Evolutionary conservation across 2,888 invertebrate species (phyloP).

Genomic region (Agapostemon virescens): DNA sequence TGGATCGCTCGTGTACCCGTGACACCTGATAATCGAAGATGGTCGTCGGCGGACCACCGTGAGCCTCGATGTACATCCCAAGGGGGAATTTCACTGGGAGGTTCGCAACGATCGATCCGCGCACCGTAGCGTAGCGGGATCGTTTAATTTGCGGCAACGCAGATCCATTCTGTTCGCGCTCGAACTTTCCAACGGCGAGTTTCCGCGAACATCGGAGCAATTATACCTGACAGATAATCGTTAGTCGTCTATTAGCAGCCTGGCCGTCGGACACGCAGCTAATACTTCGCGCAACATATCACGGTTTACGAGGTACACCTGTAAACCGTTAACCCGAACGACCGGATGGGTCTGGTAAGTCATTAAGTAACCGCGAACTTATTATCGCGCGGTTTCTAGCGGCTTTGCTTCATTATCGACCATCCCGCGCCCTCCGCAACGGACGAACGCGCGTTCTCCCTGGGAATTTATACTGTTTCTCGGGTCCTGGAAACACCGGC

Average conservation of each 20-base stretch:
- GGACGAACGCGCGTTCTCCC: background rate
- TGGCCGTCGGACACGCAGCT: conserved; percentile 30
- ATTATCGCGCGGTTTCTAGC: conserved; percentile 38
- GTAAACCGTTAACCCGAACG: conserved; percentile 33
- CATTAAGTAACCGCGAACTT: conserved; percentile 34
- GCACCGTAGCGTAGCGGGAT: conserved; percentile 16
- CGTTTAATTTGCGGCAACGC: conserved; percentile 56
- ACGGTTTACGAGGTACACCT: conserved; percentile 43
- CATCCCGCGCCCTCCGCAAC: background rate
- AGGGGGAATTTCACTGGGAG: conserved; percentile 12
- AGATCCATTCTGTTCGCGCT: conserved; percentile 11
- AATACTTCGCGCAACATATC: conserved; percentile 27
- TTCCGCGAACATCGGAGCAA: conserved; percentile 46
- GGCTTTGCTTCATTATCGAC: conserved; percentile 31
- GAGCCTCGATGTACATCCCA: conserved; percentile 34
- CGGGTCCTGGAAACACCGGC: background rate
- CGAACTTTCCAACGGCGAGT: conserved; percentile 20
- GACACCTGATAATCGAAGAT: conserved; percentile 48
- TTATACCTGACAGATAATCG: conserved; percentile 55
- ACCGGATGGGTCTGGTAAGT: conserved; percentile 23
- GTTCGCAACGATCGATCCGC: conserved; percentile 11
- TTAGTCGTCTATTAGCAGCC: conserved; percentile 55
- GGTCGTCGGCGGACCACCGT: conserved; percentile 50
- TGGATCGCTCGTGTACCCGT: conserved; percentile 33
- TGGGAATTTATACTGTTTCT: background rate